phyloP scores from a whole-genome alignment of 1,140 invertebrate species.

The Drosophila erecta region DNA sequence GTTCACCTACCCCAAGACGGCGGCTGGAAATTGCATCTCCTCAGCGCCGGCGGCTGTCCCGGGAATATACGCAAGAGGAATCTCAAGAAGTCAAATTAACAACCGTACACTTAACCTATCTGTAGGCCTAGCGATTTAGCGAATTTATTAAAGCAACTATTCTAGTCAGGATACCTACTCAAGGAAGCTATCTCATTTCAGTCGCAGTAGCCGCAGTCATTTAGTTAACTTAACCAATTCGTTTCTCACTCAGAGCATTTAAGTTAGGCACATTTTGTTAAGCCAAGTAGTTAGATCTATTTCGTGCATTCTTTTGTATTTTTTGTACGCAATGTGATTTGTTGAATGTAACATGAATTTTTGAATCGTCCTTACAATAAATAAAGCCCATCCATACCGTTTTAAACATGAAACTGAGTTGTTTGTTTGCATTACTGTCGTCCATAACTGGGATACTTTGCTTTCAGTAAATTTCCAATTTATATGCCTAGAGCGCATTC shows the following conservation, averaged over 20 bases:
- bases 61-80: slow-evolving; percentile 82
- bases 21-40: slow-evolving; percentile 85
- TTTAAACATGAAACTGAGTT: slow-evolving; percentile 26
- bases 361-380: slow-evolving; percentile 78
- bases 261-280: slow-evolving; percentile 66
- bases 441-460: no score
- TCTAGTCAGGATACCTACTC: slow-evolving; percentile 15
- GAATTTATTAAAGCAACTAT: slow-evolving; percentile 51
- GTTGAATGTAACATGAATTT: slow-evolving; percentile 70
- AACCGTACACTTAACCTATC: slow-evolving; percentile 19
- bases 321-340: slow-evolving; percentile 78
- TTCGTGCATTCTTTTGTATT: slow-evolving; percentile 53
- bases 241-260: slow-evolving; percentile 40
- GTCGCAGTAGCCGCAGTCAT: slow-evolving; percentile 29
- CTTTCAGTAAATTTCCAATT: no score
- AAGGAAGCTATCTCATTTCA: slow-evolving; percentile 15
- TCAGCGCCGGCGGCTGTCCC: slow-evolving; percentile 73
- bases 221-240: slow-evolving; percentile 52
- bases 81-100: slow-evolving; percentile 73
- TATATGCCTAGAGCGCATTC: not conserved
- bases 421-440: not conserved
- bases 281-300: slow-evolving; percentile 37
- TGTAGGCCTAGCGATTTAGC: slow-evolving; percentile 38
- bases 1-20: slow-evolving; percentile 85
- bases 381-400: slow-evolving; percentile 71